Percentiles rank a stretch among this genome's conserved stretches.
Conservation (phyloP, 2,888 invertebrate species). For the Caenorhabditis becei region DNA sequence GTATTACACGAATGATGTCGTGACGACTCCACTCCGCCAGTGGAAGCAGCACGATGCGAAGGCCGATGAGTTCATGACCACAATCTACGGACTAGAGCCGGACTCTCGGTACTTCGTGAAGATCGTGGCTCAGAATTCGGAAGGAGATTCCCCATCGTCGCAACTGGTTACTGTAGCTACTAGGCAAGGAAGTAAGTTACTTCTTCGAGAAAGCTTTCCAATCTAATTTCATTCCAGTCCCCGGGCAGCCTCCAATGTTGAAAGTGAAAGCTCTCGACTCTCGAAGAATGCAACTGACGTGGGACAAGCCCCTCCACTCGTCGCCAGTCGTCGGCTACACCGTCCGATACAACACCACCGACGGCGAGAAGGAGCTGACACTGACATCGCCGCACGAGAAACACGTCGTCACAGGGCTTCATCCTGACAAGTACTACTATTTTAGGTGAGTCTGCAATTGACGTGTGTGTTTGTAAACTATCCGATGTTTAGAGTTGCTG, state of each 20-base stretch:
- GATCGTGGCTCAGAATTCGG: constrained; percentile 94
- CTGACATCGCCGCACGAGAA: constrained; percentile 74
- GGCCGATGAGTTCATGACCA: constrained; percentile 74
- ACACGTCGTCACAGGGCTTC: constrained; percentile 89
- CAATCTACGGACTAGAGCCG: constrained; percentile 69
- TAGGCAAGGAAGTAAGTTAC: constrained; percentile 88
- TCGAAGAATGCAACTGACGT: constrained; percentile 92
- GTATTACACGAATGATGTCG: constrained; percentile 86
- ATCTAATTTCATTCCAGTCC: constrained; percentile 86
- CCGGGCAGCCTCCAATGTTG: constrained; percentile 94
- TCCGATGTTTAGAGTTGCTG: constrained; percentile 93
- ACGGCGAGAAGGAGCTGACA: constrained; percentile 72
- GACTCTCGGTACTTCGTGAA: constrained; percentile 85
- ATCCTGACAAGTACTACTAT: constrained; percentile 96
- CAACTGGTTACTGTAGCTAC: constrained; percentile 98
- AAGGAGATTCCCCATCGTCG: constrained; percentile 95
- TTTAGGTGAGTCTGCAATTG: constrained; percentile 83
- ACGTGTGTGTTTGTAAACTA: neutral
- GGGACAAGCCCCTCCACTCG: constrained; percentile 88
- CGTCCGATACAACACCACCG: constrained; percentile 90
- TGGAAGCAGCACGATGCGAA: constrained; percentile 75
- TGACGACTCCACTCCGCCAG: constrained; percentile 37
- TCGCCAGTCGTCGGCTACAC: constrained; percentile 86
- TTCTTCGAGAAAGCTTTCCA: too few species aligned
- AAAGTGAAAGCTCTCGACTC: constrained; percentile 91